Evolutionary conservation across 2,797 vertebrate genomes (phyloP).

Genomic region (Oophaga sylvatica): DNA sequence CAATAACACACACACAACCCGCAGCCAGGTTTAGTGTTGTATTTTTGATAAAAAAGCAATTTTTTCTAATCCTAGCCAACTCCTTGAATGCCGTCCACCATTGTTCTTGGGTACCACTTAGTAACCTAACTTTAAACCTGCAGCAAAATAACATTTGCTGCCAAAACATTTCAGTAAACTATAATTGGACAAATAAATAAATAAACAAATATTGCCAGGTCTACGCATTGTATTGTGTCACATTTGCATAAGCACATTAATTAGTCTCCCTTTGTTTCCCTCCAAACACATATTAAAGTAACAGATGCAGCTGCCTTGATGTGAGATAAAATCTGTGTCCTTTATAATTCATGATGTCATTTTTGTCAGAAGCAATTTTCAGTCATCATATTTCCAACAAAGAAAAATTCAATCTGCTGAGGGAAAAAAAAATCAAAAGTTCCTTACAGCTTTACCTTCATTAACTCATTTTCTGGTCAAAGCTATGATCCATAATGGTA

Average conservation of each 20-base stretch:
- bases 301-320: conserved; percentile 61
- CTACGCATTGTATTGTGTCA: conserved; percentile 50
- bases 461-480: conserved; percentile 57
- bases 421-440: conserved; percentile 22
- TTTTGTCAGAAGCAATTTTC: conserved; percentile 66
- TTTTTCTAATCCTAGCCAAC: no score
- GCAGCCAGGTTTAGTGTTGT: no score
- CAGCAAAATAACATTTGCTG: neutral
- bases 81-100: no score
- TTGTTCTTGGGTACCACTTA: neutral
- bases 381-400: conserved; percentile 60
- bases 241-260: conserved; percentile 61
- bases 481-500: conserved; percentile 55
- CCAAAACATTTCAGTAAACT: conserved; percentile 7
- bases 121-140: neutral
- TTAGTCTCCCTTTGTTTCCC: conserved; percentile 67
- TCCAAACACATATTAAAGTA: conserved; percentile 67
- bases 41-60: no score
- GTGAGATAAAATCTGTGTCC: conserved; percentile 67
- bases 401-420: conserved; percentile 63
- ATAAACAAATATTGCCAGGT: conserved; percentile 48
- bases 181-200: conserved; percentile 51
- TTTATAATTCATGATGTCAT: conserved; percentile 68
- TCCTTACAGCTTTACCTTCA: conserved; percentile 49
- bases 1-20: no score